Evolutionary conservation across 2,113 vertebrate species (phyloP).

Genomic region (Numida meleagris): DNA sequence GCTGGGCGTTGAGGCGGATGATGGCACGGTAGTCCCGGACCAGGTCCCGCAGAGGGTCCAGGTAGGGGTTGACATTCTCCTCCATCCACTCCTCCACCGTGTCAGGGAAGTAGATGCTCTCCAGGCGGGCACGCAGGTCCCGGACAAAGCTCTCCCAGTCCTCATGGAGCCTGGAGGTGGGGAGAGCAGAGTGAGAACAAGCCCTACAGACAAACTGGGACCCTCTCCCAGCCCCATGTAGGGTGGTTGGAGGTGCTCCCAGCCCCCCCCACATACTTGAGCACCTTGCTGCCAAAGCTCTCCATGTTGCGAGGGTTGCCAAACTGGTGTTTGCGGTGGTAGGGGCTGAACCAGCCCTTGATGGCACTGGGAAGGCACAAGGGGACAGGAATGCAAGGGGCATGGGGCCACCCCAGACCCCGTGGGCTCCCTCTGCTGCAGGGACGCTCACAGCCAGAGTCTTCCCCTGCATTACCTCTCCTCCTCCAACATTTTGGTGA

Average conservation of each 20-base stretch:
- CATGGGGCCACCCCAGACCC: fast-evolving
- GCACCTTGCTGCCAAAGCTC: conserved; percentile 67
- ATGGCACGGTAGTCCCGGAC: conserved; percentile 72
- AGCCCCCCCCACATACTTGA: conserved; percentile 68
- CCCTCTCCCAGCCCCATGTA: fast-evolving
- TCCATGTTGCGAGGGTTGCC: conserved; percentile 81
- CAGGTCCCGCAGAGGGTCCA: conserved; percentile 74
- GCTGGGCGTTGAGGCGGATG: conserved; percentile 67
- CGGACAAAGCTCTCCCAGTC: conserved; percentile 75
- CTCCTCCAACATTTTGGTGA: conserved; percentile 55
- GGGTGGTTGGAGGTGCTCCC: fast-evolving
- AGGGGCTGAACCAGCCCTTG: conserved; percentile 77
- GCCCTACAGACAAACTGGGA: fast-evolving
- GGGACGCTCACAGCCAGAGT: fast-evolving
- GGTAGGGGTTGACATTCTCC: conserved; percentile 75
- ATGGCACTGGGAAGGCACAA: conserved; percentile 46
- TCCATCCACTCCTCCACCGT: conserved; percentile 84
- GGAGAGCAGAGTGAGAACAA: not conserved
- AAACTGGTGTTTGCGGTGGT: conserved; percentile 77
- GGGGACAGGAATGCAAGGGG: not conserved
- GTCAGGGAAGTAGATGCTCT: conserved; percentile 76
- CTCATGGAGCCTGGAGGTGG: conserved; percentile 57
- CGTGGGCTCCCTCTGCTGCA: not conserved
- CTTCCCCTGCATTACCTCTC: conserved; percentile 24
- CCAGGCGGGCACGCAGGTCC: conserved; percentile 69